phyloP scores from a whole-genome alignment of 2,113 vertebrate genomes.

The Brachionichthys hirsutus region DNA sequence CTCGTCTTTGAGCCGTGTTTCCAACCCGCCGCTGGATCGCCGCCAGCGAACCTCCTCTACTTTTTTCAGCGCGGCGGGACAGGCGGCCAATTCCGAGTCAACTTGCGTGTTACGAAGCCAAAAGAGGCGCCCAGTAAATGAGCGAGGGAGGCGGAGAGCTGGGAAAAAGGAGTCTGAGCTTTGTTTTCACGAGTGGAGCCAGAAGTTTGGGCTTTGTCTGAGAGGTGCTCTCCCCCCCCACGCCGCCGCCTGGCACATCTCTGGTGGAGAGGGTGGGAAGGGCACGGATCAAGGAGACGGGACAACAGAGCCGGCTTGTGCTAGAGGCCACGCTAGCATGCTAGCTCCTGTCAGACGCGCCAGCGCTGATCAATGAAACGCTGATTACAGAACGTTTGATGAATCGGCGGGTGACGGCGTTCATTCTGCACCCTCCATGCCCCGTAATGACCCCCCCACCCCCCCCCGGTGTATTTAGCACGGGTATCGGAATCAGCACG shows the following conservation, averaged over 20 bases:
- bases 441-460: too few species aligned
- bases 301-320: slow-evolving; percentile 13
- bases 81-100: slow-evolving; percentile 48
- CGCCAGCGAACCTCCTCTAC: slow-evolving; percentile 45
- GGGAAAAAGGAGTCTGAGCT: slow-evolving; percentile 51
- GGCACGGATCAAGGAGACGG: slow-evolving; percentile 11
- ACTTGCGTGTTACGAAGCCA: slow-evolving; percentile 53
- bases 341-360: neutral
- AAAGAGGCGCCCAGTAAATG: slow-evolving; percentile 57
- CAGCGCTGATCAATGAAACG: too few species aligned
- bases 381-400: too few species aligned
- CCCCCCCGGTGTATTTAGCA: too few species aligned
- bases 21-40: slow-evolving; percentile 33
- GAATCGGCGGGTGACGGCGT: too few species aligned
- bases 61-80: slow-evolving; percentile 48
- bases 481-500: too few species aligned
- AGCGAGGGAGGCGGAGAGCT: slow-evolving; percentile 46
- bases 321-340: slow-evolving; percentile 13
- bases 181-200: slow-evolving; percentile 66
- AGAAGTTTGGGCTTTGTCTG: slow-evolving; percentile 61
- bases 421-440: too few species aligned
- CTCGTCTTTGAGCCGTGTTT: slow-evolving; percentile 25
- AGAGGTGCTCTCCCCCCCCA: slow-evolving; percentile 33
- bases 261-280: slow-evolving; percentile 18
- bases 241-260: slow-evolving; percentile 50